Evolutionary conservation across 2,113 vertebrate species (phyloP).

Genomic region (Dicerorhinus sumatrensis): DNA sequence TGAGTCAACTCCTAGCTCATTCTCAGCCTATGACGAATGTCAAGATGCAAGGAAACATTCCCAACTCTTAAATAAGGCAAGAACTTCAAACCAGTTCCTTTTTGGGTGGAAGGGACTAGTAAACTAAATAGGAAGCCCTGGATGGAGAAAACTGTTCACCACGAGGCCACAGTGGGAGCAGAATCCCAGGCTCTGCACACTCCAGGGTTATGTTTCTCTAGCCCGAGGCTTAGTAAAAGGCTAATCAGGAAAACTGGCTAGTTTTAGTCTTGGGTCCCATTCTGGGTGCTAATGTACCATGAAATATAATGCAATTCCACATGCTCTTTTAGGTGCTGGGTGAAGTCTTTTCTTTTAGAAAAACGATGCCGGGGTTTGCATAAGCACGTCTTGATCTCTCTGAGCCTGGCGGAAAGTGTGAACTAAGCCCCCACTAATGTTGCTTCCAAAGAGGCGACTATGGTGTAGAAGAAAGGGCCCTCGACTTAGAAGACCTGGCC

Average conservation of each 20-base stretch:
- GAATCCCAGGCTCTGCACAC: background rate
- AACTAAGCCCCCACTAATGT: background rate
- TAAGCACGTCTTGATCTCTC: background rate
- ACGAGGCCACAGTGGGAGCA: background rate
- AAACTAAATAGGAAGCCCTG: background rate
- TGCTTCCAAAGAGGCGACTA: background rate
- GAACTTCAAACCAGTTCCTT: background rate
- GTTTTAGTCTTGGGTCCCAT: slow-evolving; percentile 12
- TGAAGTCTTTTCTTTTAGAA: slow-evolving; percentile 35
- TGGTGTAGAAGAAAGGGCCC: background rate
- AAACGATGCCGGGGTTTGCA: background rate
- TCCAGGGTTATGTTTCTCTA: background rate
- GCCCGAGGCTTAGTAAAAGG: background rate
- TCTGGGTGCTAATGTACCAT: slow-evolving; percentile 29
- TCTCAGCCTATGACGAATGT: background rate
- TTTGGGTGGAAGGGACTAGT: background rate
- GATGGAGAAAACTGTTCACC: background rate
- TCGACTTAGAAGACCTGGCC: background rate
- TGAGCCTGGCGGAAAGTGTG: background rate
- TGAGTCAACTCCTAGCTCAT: background rate
- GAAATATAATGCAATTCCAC: slow-evolving; percentile 27
- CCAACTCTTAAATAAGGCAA: background rate
- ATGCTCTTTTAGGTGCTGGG: background rate
- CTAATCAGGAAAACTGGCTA: slow-evolving; percentile 35
- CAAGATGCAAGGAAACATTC: background rate